Evolutionary conservation across 2,888 invertebrate species (phyloP).

Genomic region (Andrena fulva): DNA sequence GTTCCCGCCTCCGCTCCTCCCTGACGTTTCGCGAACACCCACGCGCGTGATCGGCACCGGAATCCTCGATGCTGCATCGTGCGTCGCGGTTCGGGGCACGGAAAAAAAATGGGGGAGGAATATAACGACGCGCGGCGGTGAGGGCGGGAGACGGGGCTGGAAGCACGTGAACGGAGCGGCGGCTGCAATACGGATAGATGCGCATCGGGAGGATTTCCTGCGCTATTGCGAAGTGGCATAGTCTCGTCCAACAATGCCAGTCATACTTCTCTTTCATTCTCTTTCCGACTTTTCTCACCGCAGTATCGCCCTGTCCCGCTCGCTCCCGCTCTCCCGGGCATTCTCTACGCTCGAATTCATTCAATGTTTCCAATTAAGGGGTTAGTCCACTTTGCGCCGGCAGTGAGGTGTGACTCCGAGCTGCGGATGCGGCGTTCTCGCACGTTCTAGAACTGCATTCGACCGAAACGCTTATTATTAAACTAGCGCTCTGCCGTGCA

Average conservation of each 20-base stretch:
- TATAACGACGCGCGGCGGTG: constrained; percentile 6
- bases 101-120: neutral
- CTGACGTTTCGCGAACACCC: constrained; percentile 13
- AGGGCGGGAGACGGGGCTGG: neutral
- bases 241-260: constrained; percentile 51
- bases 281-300: constrained; percentile 28
- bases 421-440: constrained; percentile 69
- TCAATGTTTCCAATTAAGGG: constrained; percentile 74
- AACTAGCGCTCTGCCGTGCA: constrained; percentile 32
- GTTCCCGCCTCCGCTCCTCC: constrained; percentile 22
- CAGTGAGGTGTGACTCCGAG: constrained; percentile 72
- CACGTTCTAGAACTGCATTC: constrained; percentile 73
- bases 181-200: constrained; percentile 30
- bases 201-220: constrained; percentile 63
- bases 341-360: constrained; percentile 68
- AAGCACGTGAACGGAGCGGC: constrained; percentile 29
- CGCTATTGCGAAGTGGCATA: constrained; percentile 40
- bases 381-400: constrained; percentile 72
- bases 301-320: constrained; percentile 9
- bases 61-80: neutral
- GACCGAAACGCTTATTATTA: constrained; percentile 71
- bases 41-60: constrained; percentile 11
- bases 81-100: neutral
- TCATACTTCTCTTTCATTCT: constrained; percentile 25
- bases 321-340: constrained; percentile 32